Base-by-base conservation (phyloP, 2,888 invertebrate species). In the Papilio gigon region DNA sequence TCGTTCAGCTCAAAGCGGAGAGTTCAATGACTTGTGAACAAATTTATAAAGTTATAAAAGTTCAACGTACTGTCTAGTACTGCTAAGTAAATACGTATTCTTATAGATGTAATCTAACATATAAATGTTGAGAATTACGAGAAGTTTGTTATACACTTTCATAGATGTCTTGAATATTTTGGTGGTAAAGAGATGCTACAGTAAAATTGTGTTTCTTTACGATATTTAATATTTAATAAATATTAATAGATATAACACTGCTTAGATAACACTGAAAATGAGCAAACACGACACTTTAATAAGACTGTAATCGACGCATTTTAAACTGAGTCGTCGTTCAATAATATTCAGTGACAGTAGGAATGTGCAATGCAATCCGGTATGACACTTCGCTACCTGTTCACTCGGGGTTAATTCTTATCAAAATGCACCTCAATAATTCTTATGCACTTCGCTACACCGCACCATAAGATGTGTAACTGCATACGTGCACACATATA, bases 21-120 rank as follows among this genome's bases (percentile, higher is more conserved):
- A 33, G 56, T 65, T 17, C 12, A 40, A 53, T 37, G 40, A 27
- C 42, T 65, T 30, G 42, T 9, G n/a, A 27, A 65, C 1, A 47
- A 44, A 40, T 40, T 42, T 65, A 17, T 27, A 25, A 50, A 11
- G 30, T 30, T 53, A 17, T 20, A 37, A 37, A 37, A 42, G 56
- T 58, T 58, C 65, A 53, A 17, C 17, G 56, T 42, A 33, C 53
- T 53, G n/a, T 53, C n/a, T n/a, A 30, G 53, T 14, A 30, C n/a
- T 53, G 17, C 14, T 50, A 50, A 25, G 25, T 50, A 25, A 25
- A 25, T 50, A 42, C 42, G 6, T 42, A 25, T 53, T 53, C 27
- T 20, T 44, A 22, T 53, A 30, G 17, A 42, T 5, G n/a, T 53
- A n/a, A 53, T 53, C 27, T n/a, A 53, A 53, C 53, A 30, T 53